These are phyloP conservation scores for Podiceps cristatus DNA, from an alignment of 2,113 vertebrate genomes.

Conservation along the genomic window DNA sequence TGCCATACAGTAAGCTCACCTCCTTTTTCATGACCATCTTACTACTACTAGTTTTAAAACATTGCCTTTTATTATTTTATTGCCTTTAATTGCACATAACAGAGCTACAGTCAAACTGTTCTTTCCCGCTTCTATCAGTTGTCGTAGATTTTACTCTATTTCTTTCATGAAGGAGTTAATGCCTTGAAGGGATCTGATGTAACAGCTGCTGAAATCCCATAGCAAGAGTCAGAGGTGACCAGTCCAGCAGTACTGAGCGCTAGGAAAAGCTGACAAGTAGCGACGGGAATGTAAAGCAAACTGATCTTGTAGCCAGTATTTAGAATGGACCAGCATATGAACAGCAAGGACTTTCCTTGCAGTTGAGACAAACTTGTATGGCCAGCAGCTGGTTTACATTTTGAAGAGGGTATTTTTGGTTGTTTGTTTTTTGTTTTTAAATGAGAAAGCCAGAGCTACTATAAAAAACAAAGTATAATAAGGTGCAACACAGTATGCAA, in stretches of 20 bases:
- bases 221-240: not conserved
- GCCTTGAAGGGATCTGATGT: not conserved
- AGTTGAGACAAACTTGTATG: not conserved
- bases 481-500: not conserved
- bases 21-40: not conserved
- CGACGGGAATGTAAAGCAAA: not conserved
- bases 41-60: not conserved
- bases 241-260: not conserved
- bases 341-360: not conserved
- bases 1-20: not conserved
- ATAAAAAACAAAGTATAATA: not conserved
- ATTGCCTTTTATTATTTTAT: not conserved
- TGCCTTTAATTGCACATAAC: not conserved
- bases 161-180: not conserved
- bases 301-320: not conserved
- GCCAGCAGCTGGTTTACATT: not conserved
- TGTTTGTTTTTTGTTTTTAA: not conserved
- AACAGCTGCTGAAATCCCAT: not conserved
- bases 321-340: fast-evolving
- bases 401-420: not conserved
- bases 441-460: not conserved
- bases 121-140: not conserved
- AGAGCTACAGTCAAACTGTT: not conserved
- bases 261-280: not conserved
- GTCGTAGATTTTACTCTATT: not conserved